Evolutionary conservation across 2,113 vertebrate species (phyloP).

Genomic region (Neotoma lepida): DNA sequence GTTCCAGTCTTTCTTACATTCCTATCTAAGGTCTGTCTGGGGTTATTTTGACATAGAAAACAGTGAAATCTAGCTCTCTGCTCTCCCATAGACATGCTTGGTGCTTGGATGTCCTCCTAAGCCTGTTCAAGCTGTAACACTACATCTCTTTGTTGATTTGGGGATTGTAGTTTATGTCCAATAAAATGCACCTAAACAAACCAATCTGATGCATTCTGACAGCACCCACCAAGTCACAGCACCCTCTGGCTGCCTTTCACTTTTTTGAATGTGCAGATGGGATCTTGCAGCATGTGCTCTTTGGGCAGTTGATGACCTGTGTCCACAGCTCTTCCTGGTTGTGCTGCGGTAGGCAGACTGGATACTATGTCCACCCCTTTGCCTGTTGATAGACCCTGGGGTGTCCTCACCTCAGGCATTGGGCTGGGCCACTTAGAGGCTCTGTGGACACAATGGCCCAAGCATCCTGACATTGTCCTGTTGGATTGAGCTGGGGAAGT

Average conservation of each 20-base stretch:
- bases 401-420: background rate
- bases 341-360: background rate
- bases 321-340: background rate
- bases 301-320: background rate
- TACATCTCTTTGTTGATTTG: background rate
- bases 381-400: background rate
- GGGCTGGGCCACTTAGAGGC: too few relatives aligned
- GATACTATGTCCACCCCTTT: background rate
- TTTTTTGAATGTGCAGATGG: background rate
- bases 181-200: background rate
- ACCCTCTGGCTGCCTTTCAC: background rate
- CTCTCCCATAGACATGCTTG: background rate
- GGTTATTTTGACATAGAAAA: background rate
- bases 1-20: background rate
- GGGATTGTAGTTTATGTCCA: accelerated
- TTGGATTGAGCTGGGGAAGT: background rate
- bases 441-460: background rate
- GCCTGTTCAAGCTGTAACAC: background rate
- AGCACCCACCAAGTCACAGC: background rate
- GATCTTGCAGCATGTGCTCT: background rate
- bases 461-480: too few relatives aligned
- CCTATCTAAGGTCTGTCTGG: background rate
- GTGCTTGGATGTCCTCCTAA: background rate
- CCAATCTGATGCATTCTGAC: background rate
- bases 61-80: background rate